Percentiles rank a stretch among this genome's conserved stretches.
phyloP scores from a whole-genome alignment of 2,888 invertebrate genomes.

The Plagodis pulveraria region DNA sequence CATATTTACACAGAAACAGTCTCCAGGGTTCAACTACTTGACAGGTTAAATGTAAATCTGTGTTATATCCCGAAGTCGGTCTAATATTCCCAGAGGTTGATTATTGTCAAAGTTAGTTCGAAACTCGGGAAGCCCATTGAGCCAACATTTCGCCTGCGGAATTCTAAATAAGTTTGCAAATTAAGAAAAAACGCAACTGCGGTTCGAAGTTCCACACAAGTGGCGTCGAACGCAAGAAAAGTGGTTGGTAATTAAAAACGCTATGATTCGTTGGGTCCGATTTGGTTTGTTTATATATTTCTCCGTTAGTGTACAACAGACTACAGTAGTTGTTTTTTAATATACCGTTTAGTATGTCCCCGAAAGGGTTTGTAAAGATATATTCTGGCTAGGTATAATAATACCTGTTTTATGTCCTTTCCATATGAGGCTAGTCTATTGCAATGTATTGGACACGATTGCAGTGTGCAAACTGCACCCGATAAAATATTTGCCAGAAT shows the following conservation, averaged over 20 bases:
- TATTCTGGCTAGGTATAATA: too few species aligned
- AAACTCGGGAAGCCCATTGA: constrained; percentile 51
- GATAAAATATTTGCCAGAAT: too few species aligned
- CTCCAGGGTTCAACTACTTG: not conserved
- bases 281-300: constrained; percentile 11
- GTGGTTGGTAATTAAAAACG: constrained; percentile 42
- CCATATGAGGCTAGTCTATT: too few species aligned
- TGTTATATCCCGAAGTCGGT: constrained; percentile 1
- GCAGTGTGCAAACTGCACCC: too few species aligned
- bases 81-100: constrained; percentile 42
- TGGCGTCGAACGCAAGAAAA: constrained; percentile 41
- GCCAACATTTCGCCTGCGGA: constrained; percentile 61
- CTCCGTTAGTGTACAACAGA: too few species aligned
- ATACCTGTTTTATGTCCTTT: too few species aligned
- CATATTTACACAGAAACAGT: too few species aligned
- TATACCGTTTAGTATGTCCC: too few species aligned
- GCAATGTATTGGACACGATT: too few species aligned
- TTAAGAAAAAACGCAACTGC: constrained; percentile 53
- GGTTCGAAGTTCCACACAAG: constrained; percentile 45
- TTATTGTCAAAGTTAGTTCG: constrained; percentile 66
- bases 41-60: constrained; percentile 6
- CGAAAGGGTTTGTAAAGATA: too few species aligned
- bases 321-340: too few species aligned
- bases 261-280: constrained; percentile 34
- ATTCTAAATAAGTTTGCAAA: constrained; percentile 54